Base-by-base conservation (phyloP, 2,888 invertebrate species). In the Apantesis nais region DNA sequence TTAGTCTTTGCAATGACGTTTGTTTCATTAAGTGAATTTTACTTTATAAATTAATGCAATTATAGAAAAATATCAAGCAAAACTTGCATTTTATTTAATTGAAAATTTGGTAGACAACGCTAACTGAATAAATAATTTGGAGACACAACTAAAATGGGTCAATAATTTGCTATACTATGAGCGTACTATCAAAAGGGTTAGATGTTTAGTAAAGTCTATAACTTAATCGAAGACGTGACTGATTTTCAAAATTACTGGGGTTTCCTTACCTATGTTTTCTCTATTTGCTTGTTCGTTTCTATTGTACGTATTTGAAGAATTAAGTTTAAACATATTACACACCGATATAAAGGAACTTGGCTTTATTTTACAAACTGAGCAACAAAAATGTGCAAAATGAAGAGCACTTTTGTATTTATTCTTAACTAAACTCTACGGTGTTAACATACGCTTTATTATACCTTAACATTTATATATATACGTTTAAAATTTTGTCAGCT, bases 171-270 rank as follows among this genome's bases (percentile, higher is more conserved):
- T 4, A 55, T 74, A 70, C 64, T 66, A 68, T 78, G 70, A 69
- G 70, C 64, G 70, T 62, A 48, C 70, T 72, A 72, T 65, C 66
- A 70, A 74, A 78, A 80, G 71, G 71, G 76, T 72, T 41, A 64
- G 72, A 73, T 58, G 29, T 29, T 58, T 19, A 58, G 58, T 29
- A 78, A 75, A 68, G 75, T 73, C 61, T 67, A 60, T 66, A 70
- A 78, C 79, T 70, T 72, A 60, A 67, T 60, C 58, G 58, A 58
- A 62, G 70, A 80, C 79, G 81, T 80, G 79, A 81, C 77, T 70
- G 73, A 80, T 75, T 78, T 79, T 16, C 65, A 65, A 80, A 78
- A 65, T 66, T 29, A 29, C 58, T 29, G 14, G 29, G 58, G 58
- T 14, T 55, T n/a, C 4, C 16, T 58, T 58, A 16, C 16, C 14